Evolutionary conservation across 2,888 invertebrate genomes (phyloP), one percentile per base, ranked within the genome.

Genomic region (Tenthredo scrophulariae): DNA sequence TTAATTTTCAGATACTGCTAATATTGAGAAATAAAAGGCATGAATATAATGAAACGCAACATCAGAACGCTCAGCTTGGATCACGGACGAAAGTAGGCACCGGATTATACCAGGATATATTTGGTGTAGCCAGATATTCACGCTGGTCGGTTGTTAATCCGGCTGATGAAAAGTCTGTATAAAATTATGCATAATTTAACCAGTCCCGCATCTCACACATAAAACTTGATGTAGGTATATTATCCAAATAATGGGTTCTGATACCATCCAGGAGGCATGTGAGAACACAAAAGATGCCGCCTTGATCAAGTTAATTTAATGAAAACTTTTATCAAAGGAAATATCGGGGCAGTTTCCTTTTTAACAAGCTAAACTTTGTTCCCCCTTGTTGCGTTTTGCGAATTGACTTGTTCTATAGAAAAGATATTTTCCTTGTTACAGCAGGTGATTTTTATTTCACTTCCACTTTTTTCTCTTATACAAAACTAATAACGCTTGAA

Each of bases 291-390:
- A 67, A 33, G 67, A 33, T 33, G 18, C 0, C 9, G 29, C 10
- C 54, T 7, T 77, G 77, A 77, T 77, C 50, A 50, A 77, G 46
- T 50, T 29, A 26, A 50, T 77, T 50, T 77, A 33, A 50, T 77
- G 43, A 77, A 77, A 50, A 77, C 40, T 72, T 40, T 40, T 5
- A 18, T 33, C 43, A 50, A 46, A 50, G 7, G 4, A 22, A 72
- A 72, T 72, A 43, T 43, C 43, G 10, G 22, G 40, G n/a, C 22
- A 72, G 33, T 33, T 80, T 40, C 62, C 37, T 62, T 22, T 80
- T 58, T 40, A 50, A 77, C 77, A 50, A 77, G 58, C 58, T 62
- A n/a, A 62, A 77, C 58, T 58, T 22, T 40, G 10, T 58, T 43
- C 26, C 22, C 10, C 40, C 15, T 22, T 29, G 2, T 13, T 18